phyloP scores from a whole-genome alignment of 2,888 invertebrate genomes.

The Macrosiphum euphorbiae region DNA sequence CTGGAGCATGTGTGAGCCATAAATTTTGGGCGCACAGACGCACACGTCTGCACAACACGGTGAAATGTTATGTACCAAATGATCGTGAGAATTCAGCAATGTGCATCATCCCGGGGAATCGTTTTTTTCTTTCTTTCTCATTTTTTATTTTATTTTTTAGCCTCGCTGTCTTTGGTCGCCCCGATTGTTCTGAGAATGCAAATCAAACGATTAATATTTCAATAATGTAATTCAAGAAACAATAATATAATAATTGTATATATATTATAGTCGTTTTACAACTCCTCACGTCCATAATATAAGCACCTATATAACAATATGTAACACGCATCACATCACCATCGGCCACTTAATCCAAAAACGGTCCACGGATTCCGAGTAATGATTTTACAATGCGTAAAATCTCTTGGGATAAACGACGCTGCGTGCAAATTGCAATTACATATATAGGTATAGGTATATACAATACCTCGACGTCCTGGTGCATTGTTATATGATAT shows the following conservation, averaged over 20 bases:
- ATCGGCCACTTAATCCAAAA: conserved; percentile 18
- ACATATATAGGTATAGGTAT: neutral
- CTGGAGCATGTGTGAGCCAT: conserved; percentile 55
- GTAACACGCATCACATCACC: neutral
- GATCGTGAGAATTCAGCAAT: conserved; percentile 53
- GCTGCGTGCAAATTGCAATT: neutral
- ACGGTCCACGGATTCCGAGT: neutral
- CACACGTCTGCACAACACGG: conserved; percentile 26
- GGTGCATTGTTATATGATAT: too few species aligned
- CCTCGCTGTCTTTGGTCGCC: conserved; percentile 24
- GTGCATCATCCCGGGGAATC: conserved; percentile 6
- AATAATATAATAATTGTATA: neutral
- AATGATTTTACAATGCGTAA: neutral
- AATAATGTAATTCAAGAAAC: conserved; percentile 8
- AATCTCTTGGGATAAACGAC: neutral
- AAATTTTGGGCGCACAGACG: conserved; percentile 37
- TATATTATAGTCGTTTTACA: neutral
- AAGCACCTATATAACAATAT: neutral
- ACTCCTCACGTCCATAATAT: neutral
- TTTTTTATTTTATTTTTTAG: conserved; percentile 5
- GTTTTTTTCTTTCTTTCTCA: neutral
- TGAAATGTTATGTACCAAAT: neutral
- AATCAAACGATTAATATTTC: conserved; percentile 50
- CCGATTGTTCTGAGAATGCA: conserved; percentile 56
- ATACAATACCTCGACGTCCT: neutral